phyloP scores from a whole-genome alignment of 2,888 invertebrate genomes.

The Papilio gigon region DNA sequence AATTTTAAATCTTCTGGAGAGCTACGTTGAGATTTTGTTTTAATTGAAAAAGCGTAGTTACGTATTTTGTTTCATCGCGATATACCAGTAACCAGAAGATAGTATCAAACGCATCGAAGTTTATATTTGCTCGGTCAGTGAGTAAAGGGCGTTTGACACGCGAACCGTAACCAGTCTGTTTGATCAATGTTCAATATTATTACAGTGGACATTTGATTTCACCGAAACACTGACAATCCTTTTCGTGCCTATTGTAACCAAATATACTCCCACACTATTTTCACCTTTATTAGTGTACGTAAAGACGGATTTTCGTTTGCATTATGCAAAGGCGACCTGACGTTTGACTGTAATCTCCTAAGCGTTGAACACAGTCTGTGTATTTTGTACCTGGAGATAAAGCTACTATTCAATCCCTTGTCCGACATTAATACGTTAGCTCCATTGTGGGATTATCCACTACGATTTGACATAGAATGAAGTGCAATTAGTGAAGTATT shows the following conservation, averaged over 20 bases:
- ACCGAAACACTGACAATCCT: conserved; percentile 5
- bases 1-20: too few relatives aligned
- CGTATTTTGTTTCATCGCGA: neutral
- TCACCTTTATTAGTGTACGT: neutral
- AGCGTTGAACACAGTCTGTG: neutral
- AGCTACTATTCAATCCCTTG: neutral
- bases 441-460: conserved; percentile 1
- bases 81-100: neutral
- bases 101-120: neutral
- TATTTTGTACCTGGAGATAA: neutral
- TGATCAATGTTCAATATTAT: conserved; percentile 23
- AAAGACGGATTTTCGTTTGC: neutral
- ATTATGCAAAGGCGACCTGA: neutral
- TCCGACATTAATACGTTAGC: neutral
- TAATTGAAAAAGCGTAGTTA: neutral
- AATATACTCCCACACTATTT: neutral
- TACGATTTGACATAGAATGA: neutral
- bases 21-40: too few relatives aligned
- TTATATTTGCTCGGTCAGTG: neutral
- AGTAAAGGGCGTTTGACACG: conserved; percentile 2
- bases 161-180: conserved; percentile 11
- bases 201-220: conserved; percentile 22
- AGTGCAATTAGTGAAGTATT: conserved; percentile 1
- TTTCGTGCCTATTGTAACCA: neutral
- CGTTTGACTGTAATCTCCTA: conserved; percentile 18